Evolutionary conservation across 1,140 invertebrate genomes (phyloP).

Genomic region (Atta cephalotes): DNA sequence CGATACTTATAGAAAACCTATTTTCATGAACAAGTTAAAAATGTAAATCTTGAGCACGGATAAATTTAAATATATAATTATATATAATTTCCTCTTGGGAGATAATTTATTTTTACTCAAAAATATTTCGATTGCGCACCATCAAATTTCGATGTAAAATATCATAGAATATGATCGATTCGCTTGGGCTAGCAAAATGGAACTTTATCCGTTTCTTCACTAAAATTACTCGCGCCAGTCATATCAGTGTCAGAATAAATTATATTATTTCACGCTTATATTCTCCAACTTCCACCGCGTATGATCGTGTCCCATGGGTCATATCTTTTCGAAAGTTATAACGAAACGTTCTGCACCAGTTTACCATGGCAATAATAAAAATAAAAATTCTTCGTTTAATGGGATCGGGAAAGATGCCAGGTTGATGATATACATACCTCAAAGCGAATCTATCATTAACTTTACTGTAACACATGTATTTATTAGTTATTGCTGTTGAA

Average conservation of each 20-base stretch:
- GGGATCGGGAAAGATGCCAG: slow-evolving; percentile 36
- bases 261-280: slow-evolving; percentile 40
- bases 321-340: slow-evolving; percentile 51
- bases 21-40: slow-evolving; percentile 20
- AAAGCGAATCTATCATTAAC: slow-evolving; percentile 39
- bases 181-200: slow-evolving; percentile 1
- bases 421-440: slow-evolving; percentile 44
- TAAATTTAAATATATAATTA: slow-evolving; percentile 43
- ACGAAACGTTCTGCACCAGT: slow-evolving; percentile 39
- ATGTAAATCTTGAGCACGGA: not conserved
- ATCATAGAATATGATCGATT: slow-evolving; percentile 27
- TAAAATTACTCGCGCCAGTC: slow-evolving; percentile 38
- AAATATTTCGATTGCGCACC: slow-evolving; percentile 8
- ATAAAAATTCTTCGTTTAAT: slow-evolving; percentile 60
- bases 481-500: slow-evolving; percentile 56
- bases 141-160: slow-evolving; percentile 17
- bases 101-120: not conserved
- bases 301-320: not conserved
- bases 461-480: slow-evolving; percentile 50
- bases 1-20: slow-evolving; percentile 17
- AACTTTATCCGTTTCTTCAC: slow-evolving; percentile 41
- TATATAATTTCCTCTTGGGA: not conserved
- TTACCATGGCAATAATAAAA: slow-evolving; percentile 64
- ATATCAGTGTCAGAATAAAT: slow-evolving; percentile 50
- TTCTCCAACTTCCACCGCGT: not conserved